Base-by-base conservation (phyloP, 2,888 invertebrate genomes). In the Marasmarcha lunaedactyla region DNA sequence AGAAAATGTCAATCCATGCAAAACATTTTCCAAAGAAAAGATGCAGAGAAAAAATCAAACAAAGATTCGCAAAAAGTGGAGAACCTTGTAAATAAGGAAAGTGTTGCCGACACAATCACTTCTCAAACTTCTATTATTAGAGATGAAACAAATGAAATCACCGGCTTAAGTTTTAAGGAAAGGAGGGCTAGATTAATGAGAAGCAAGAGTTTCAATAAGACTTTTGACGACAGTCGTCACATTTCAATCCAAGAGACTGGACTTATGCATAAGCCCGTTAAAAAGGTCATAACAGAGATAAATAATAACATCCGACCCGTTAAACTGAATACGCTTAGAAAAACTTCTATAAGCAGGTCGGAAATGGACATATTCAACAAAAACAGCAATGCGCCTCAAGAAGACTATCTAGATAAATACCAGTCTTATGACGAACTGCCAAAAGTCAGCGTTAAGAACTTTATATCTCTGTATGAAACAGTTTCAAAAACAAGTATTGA, bases 301-400 rank as follows among this genome's bases (percentile, higher is more conserved):
- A 11, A 30, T 4, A 30, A 30, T 30, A 10, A 11, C 10, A 11
- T n/a, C 10, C 30, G 30, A 7, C 30, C 10, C 10, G 3, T 4
- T 10, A 30, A 11, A 30, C 10, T 4, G 30, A 54, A 55, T 15
- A 41, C 48, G 40, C 51, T 72, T n/a, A 57, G 63, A 3, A 73
- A 64, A 51, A 63, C 63, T 36, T 71, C 70, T 9, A 66, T 73
- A n/a, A 83, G 83, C 46, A 81, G 71, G 55, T 83, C 83, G 14
- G 83, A 83, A 61, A 78, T 76, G 79, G 83, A 83, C 42, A 74
- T 83, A 49, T 83, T 81, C 39, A 79, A 59, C 41, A 83, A 76
- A 61, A 46, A 58, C n/a, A 48, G 60, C 38, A 53, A 46, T 38
- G 57, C 57, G 40, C 37, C 51, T 10, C 46, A 49, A 27, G 61